Evolutionary conservation across 1,140 invertebrate genomes (phyloP), one percentile per base, ranked within the genome.

Genomic region (Tetraneura akinire): DNA sequence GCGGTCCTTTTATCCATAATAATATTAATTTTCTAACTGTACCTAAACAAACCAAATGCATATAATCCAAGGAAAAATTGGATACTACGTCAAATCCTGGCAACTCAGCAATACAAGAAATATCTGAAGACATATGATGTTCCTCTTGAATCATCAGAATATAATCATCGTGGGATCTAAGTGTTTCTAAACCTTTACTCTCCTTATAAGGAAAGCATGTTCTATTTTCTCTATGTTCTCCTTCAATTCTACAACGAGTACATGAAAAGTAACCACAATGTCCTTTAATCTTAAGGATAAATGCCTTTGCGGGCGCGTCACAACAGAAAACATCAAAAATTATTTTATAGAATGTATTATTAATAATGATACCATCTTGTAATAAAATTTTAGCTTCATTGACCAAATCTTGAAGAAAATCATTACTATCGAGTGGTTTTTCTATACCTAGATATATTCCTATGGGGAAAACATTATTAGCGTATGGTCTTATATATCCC

Each of bases 21-120:
- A 37, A 11, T 18, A 45, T 49, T 45, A 49, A 16, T 37, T 37
- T 60, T 60, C 29, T 60, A 26, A 60, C 57, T 16, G 16, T 60
- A 51, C 51, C 80, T 9, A 64, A 18, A 21, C 8, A 70, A 10
- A 49, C 47, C 16, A 66, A 51, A 68, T 80, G 57, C 80, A 68
- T 80, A 16, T 82, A 85, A 81, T 87, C 86, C 23, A 85, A 80
- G 6, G 82, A 82, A 82, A 86, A 84, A 64, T 81, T 64, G 37
- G 82, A 82, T 16, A 86, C 83, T 80, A 87, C 81, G 76, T 84
- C 83, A n/a, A 86, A 49, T 51, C 80, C 66, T 21, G 82, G 49
- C n/a, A 83, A 66, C 68, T 73, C 57, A 64, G 71, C 47, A 10
- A 86, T 82, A 18, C 82, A 82, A 37, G 83, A 84, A 26, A 80